phyloP scores from a whole-genome alignment of 2,888 invertebrate genomes.

The Drosophila greeni region DNA sequence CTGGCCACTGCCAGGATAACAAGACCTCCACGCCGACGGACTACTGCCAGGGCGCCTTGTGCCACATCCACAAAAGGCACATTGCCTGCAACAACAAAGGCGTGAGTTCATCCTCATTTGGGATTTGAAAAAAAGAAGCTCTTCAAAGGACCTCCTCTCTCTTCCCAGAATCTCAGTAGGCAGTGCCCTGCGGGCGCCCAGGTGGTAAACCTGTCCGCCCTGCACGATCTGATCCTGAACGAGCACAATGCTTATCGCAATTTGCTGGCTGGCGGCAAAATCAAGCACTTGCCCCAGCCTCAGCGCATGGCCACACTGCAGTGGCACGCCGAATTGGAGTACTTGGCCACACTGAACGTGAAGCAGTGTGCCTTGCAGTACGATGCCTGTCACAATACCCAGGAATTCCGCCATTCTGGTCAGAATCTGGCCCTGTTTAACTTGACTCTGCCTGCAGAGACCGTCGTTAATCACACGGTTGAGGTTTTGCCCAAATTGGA shows the following conservation, averaged over 20 bases:
- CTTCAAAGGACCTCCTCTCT: neutral
- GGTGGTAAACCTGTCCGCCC: conserved; percentile 43
- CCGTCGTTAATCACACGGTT: neutral
- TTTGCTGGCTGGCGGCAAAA: conserved; percentile 48
- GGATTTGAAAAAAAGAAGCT: neutral
- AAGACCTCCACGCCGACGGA: conserved; percentile 30
- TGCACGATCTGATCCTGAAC: conserved; percentile 45
- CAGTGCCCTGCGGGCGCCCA: conserved; percentile 30
- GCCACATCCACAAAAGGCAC: conserved; percentile 47
- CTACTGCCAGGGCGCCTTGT: conserved; percentile 52
- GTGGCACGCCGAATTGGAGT: conserved; percentile 54
- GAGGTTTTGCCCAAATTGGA: conserved; percentile 15
- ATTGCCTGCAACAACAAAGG: conserved; percentile 57
- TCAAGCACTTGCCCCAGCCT: conserved; percentile 36
- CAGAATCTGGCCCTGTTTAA: conserved; percentile 51
- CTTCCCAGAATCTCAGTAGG: conserved; percentile 14
- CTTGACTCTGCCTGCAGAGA: conserved; percentile 2
- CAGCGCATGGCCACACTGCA: conserved; percentile 59
- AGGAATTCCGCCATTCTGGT: conserved; percentile 49
- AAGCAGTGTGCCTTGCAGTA: conserved; percentile 44
- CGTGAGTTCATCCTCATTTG: conserved; percentile 43
- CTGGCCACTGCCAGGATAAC: conserved; percentile 11
- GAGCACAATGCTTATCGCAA: conserved; percentile 55
- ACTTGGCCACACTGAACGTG: conserved; percentile 52
- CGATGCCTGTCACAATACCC: conserved; percentile 60